phyloP scores from a whole-genome alignment of 2,888 invertebrate genomes.

The Odiellus spinosus region DNA sequence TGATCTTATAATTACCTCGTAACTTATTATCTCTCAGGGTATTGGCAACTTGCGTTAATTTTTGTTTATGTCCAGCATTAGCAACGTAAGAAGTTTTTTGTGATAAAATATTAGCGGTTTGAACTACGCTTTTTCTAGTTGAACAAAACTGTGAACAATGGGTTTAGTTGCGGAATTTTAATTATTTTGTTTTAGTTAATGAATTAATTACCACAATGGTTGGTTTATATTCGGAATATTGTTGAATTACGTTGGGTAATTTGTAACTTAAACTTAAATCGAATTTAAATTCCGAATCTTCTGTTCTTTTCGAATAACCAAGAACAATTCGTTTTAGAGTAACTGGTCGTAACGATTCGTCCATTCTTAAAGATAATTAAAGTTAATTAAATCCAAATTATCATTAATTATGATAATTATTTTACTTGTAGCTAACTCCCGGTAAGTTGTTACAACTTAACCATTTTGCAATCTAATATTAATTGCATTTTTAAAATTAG shows the following conservation, averaged over 20 bases:
- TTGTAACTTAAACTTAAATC: constrained; percentile 61
- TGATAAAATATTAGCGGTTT: constrained; percentile 47
- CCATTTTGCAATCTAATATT: constrained; percentile 44
- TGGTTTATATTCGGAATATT: constrained; percentile 54
- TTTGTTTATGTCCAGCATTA: constrained; percentile 35
- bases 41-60: constrained; percentile 32
- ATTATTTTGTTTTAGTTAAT: neutral
- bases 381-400: neutral
- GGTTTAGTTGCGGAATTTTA: neutral
- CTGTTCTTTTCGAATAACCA: constrained; percentile 45
- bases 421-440: constrained; percentile 28
- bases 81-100: constrained; percentile 39
- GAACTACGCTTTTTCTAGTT: constrained; percentile 52
- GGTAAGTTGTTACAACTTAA: constrained; percentile 35
- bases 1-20: constrained; percentile 26
- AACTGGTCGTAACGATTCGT: constrained; percentile 55
- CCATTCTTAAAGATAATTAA: constrained; percentile 38
- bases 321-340: constrained; percentile 52
- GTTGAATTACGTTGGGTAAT: constrained; percentile 47
- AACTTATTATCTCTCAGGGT: constrained; percentile 35
- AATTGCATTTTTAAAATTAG: too few relatives aligned
- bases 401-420: neutral
- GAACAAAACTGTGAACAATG: constrained; percentile 43
- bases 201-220: constrained; percentile 30
- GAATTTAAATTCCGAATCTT: constrained; percentile 49